These are phyloP conservation scores for Kryptopterus vitreolus DNA, from an alignment of 2,797 vertebrate species.

Conservation along the genomic window DNA sequence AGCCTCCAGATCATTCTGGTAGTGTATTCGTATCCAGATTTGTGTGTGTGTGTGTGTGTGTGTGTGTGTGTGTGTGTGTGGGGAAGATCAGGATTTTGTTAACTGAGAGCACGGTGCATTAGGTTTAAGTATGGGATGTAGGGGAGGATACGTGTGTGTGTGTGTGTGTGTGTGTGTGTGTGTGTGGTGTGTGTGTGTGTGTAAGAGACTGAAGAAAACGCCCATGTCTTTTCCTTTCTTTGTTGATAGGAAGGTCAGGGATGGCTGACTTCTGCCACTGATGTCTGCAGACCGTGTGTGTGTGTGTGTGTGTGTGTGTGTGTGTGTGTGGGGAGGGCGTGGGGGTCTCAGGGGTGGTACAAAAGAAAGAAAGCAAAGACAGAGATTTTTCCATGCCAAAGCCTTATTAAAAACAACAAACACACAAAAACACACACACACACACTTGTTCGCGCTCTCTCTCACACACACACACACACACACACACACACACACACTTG, in stretches of 20 bases:
- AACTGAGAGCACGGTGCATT: constrained; percentile 16
- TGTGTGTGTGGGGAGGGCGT: too few relatives aligned
- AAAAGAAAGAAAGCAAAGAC: too few relatives aligned
- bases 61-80: too few relatives aligned
- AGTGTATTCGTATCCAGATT: constrained; percentile 1
- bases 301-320: neutral
- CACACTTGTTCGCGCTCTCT: too few relatives aligned
- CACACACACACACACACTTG: neutral
- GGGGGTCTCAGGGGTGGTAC: too few relatives aligned
- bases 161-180: constrained; percentile 6
- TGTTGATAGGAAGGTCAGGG: constrained; percentile 24
- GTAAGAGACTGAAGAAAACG: constrained; percentile 20
- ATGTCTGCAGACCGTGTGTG: neutral
- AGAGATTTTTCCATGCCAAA: too few relatives aligned
- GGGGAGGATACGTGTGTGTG: neutral
- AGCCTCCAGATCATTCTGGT: constrained; percentile 45
- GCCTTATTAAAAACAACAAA: too few relatives aligned
- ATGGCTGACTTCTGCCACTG: neutral
- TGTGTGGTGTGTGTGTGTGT: neutral
- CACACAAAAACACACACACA: too few relatives aligned
- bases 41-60: neutral
- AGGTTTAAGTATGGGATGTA: neutral
- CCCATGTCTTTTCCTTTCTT: constrained; percentile 29
- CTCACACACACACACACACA: too few relatives aligned
- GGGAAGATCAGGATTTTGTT: constrained; percentile 9